Percentiles rank a stretch among this genome's conserved stretches.
Conservation (phyloP, 1,140 invertebrate species). For the Zaprionus camerounensis region DNA sequence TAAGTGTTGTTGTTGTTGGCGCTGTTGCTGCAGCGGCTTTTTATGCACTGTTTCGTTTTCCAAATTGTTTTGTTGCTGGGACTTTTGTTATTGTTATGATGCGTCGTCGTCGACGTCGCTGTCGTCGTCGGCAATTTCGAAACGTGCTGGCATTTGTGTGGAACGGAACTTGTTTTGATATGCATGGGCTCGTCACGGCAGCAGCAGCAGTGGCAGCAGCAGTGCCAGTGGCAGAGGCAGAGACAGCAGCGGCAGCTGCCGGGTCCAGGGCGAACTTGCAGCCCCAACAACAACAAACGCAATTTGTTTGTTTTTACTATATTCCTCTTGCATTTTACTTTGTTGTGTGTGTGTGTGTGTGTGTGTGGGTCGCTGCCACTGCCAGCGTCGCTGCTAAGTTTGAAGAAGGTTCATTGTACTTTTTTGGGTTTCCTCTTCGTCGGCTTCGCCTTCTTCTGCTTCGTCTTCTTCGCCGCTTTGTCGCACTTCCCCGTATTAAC, state of each 20-base stretch:
- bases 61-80: slow-evolving; percentile 62
- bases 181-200: slow-evolving; percentile 59
- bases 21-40: slow-evolving; percentile 42
- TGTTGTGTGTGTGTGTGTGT: slow-evolving; percentile 10
- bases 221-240: slow-evolving; percentile 2
- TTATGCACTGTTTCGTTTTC: slow-evolving; percentile 71
- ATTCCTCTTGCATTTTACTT: slow-evolving; percentile 65
- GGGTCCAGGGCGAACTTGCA: slow-evolving; percentile 60
- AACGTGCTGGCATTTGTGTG: slow-evolving; percentile 81
- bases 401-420: slow-evolving; percentile 70
- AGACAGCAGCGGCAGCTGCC: slow-evolving; percentile 30
- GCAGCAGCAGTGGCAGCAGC: slow-evolving; percentile 27
- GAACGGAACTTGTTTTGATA: slow-evolving; percentile 81
- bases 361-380: slow-evolving; percentile 19
- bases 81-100: slow-evolving; percentile 79
- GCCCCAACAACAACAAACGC: slow-evolving; percentile 48
- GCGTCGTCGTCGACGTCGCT: slow-evolving; percentile 51
- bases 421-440: slow-evolving; percentile 60
- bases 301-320: slow-evolving; percentile 77
- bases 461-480: slow-evolving; percentile 33
- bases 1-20: neutral
- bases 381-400: slow-evolving; percentile 37
- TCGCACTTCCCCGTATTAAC: slow-evolving; percentile 40
- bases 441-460: neutral
- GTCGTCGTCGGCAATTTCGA: slow-evolving; percentile 64